Conservation (phyloP, 2,888 invertebrate genomes). For the Netelia melanura region DNA sequence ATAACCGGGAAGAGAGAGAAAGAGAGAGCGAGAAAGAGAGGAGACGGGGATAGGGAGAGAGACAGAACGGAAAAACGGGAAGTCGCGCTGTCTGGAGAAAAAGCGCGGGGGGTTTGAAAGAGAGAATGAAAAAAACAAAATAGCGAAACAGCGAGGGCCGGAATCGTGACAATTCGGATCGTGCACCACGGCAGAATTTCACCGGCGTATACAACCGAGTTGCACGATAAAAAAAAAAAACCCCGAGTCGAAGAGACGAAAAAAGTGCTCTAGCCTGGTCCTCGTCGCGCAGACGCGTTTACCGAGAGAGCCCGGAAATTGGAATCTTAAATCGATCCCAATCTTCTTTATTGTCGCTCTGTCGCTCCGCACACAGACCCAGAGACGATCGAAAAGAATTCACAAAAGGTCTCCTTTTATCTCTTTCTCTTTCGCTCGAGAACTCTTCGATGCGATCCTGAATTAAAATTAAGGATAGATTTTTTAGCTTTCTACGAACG, state of each 20-base stretch:
- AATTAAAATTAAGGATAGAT: conserved; percentile 1
- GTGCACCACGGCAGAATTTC: conserved; percentile 30
- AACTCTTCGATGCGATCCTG: conserved; percentile 5
- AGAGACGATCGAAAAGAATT: conserved; percentile 35
- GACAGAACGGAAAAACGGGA: conserved; percentile 14
- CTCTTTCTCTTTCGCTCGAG: conserved; percentile 1
- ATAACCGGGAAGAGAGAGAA: conserved; percentile 43
- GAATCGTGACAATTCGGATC: conserved; percentile 57
- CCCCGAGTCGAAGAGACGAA: conserved; percentile 9
- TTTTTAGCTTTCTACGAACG: not conserved
- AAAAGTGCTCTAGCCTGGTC: conserved; percentile 14
- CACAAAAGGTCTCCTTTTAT: not conserved
- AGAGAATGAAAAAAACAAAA: conserved; percentile 25
- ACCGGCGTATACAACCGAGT: conserved; percentile 9
- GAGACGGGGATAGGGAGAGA: not conserved
- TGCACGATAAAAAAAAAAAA: conserved; percentile 2
- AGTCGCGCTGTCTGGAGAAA: conserved; percentile 15
- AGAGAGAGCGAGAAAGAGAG: conserved; percentile 22
- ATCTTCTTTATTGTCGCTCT: conserved; percentile 77
- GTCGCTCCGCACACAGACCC: conserved; percentile 55
- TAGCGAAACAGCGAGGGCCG: conserved; percentile 34
- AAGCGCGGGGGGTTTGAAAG: conserved; percentile 22
- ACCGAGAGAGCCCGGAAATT: conserved; percentile 76
- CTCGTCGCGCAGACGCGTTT: conserved; percentile 32
- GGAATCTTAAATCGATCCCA: conserved; percentile 83